A percentile compares a stretch with the other conserved stretches of the same genome.
These are phyloP conservation scores for Formicarius rufipectus DNA, from an alignment of 2,113 vertebrate genomes.

Conservation along the genomic window DNA sequence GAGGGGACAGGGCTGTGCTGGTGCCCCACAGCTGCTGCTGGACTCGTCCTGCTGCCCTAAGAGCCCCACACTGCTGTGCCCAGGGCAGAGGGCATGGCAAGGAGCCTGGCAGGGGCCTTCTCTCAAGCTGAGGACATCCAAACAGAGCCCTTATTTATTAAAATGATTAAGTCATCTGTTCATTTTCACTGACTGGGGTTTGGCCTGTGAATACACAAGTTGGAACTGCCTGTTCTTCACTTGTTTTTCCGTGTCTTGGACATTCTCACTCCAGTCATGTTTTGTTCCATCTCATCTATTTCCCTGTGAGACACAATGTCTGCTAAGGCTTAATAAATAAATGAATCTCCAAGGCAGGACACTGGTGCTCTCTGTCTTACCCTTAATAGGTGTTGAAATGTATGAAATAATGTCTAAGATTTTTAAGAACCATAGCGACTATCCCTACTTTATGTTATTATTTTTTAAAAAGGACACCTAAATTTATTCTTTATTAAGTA, in stretches of 20 bases:
- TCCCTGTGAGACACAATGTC: background rate
- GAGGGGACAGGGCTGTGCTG: background rate
- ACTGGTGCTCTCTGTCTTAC: background rate
- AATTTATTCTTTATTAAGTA: background rate
- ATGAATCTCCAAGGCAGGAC: background rate
- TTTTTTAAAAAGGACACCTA: background rate
- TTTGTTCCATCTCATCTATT: slow-evolving; percentile 21
- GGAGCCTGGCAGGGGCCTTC: background rate
- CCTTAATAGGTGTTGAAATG: background rate
- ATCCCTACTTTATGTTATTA: background rate
- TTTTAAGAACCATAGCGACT: background rate
- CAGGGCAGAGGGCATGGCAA: background rate
- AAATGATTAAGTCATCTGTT: slow-evolving; percentile 29
- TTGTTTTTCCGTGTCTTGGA: background rate
- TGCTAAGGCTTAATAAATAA: background rate
- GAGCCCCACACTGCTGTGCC: background rate
- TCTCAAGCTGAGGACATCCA: background rate
- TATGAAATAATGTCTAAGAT: background rate
- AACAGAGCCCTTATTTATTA: slow-evolving; percentile 46
- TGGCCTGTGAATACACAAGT: background rate
- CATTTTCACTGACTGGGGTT: slow-evolving; percentile 4
- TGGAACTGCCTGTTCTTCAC: slow-evolving; percentile 41
- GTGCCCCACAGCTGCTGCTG: background rate
- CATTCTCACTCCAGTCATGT: background rate
- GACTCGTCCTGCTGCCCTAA: background rate